phyloP scores from a whole-genome alignment of 2,113 vertebrate genomes.

The Sturnus vulgaris region DNA sequence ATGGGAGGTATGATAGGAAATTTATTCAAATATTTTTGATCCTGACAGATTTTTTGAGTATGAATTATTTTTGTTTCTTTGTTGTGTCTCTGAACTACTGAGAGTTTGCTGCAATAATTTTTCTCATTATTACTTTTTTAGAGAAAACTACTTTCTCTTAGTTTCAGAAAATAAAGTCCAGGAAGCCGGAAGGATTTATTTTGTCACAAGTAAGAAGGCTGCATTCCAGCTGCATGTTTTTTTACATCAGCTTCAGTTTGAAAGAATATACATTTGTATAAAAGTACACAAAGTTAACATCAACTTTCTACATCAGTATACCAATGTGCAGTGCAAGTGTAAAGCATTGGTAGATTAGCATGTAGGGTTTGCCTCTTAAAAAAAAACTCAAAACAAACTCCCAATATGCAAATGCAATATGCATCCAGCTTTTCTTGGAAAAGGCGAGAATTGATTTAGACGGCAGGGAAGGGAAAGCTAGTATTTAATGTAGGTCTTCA shows the following conservation, averaged over 20 bases:
- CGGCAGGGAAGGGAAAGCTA: not conserved
- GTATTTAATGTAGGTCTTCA: not conserved
- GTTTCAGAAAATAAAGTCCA: not conserved
- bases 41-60: not conserved
- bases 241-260: not conserved
- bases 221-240: not conserved
- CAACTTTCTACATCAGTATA: not conserved
- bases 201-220: not conserved
- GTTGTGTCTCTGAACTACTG: not conserved
- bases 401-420: not conserved
- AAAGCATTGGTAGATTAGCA: not conserved
- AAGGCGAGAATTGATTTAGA: not conserved
- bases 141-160: not conserved
- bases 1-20: accelerated
- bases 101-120: not conserved
- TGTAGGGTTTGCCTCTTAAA: not conserved
- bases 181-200: not conserved
- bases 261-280: not conserved
- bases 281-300: not conserved
- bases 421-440: not conserved
- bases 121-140: not conserved
- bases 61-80: not conserved
- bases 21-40: not conserved
- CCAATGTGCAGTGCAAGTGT: not conserved
- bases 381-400: not conserved